Evolutionary conservation across 2,113 vertebrate species (phyloP), one percentile per base, ranked within the genome.

Genomic region (Macrotus californicus): DNA sequence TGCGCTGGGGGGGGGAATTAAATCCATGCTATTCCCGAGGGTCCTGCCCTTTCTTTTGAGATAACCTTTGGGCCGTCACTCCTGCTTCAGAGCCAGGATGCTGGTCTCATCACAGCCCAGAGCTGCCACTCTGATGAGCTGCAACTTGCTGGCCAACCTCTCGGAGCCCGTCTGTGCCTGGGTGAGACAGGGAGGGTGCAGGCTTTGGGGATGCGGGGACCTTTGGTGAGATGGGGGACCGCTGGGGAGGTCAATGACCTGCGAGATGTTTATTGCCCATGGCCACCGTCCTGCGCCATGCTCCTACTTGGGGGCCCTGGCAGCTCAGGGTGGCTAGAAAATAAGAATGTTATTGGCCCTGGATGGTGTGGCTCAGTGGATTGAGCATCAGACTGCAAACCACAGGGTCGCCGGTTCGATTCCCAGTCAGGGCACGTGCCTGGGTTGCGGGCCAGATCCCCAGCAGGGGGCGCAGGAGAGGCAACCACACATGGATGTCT

Each of bases 291-390:
- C 67, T 54, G 14, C 29, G 6, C 29, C 1, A 1, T 10, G 59
- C 56, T 72, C 16, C 54, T 34, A 46, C 3, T 1, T 67, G 77
- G 43, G 54, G 50, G 11, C 21, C 34, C 10, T 10, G n/a, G 84
- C 87, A 7, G 13, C 15, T 41, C 36, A n/a, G 18, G 41, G 14
- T 26, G 26, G 56, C 81, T 67, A 61, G 76, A 85, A 81, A 92
- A 16, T 31, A 87, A 90, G 81, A 88, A 80, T 46, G 61, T 66
- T 34, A 31, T 34, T 64, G 87, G 84, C 96, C 96, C 97, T 97
- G 96, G 56, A 21, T 24, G 56, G 56, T 59, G 22, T 24, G 56
- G 21, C 56, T 59, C 56, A 59, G 56, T 59, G 56, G 56, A 59
- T 59, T 10, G 22, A 59, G 22, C 56, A 59, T 8, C 19, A 9